Base-by-base conservation (phyloP, 2,113 vertebrate genomes). In the Aleadryas rufinucha region DNA sequence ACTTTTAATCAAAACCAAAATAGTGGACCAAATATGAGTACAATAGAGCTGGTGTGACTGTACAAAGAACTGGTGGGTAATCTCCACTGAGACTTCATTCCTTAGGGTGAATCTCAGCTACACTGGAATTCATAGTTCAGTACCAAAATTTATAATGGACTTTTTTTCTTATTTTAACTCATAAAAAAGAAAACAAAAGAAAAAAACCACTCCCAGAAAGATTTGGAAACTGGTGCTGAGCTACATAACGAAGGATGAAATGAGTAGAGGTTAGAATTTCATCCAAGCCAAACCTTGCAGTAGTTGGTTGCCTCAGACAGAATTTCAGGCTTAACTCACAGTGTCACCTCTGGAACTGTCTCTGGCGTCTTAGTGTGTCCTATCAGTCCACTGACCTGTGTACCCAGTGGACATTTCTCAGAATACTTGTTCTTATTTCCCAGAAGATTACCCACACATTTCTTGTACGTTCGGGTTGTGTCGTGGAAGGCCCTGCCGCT, bases 1-100 rank as follows among this genome's bases (percentile, higher is more conserved):
- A 24, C 65, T 92, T 95, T 94, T 76, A 89, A 93, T 94, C 66
- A 90, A 93, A 93, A 80, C 8, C 24, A 74, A 93, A 90, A 74
- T 87, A 95, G 44, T 50, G 17, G 50, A 85, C 31, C 15, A 91
- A 31, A 77, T 91, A 54, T 13, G 81, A 80, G 30, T 66, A 45
- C 45, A 85, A 54, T 12, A 52, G 53, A 42, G 52, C 5, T 39
- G 26, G 23, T 54, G 10, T 63, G 30, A 85, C n/a, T 53, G 26
- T 60, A 57, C 37, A 77, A 65, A 86, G 54, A 61, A 19, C 16
- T 76, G 23, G 11, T 65, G 31, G 2, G 2, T 49, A 72, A 42
- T 69, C 30, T 90, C 54, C 16, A 28, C 13, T 45, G 60, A 41
- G 44, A 64, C 19, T 57, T 79, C 19, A 41, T 76, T 87, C 20